Base-by-base conservation (phyloP, 1,140 invertebrate genomes). In the Ectropis grisescens region DNA sequence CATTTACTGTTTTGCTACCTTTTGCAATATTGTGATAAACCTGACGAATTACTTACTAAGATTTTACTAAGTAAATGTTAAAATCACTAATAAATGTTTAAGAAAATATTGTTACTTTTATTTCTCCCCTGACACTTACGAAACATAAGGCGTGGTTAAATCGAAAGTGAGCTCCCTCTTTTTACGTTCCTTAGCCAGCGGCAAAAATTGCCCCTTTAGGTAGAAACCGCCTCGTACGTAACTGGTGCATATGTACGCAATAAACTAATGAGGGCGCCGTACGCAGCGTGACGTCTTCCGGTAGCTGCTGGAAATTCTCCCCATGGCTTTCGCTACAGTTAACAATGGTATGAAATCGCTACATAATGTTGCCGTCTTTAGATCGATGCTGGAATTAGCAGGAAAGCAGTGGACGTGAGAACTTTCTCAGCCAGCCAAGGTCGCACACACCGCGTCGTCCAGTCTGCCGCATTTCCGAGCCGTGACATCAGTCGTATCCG, bases 131-230 rank as follows among this genome's bases (percentile, higher is more conserved):
- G n/a, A n/a, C n/a, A n/a, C n/a, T n/a, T n/a, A n/a, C n/a, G n/a
- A 59, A 49, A 39, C 53, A 52, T 57, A 58, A 65, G 68, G 64
- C 68, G 65, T 69, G 64, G 68, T 58, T 48, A 41, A 38, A 47
- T 44, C 41, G 46, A 54, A 50, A 58, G 34, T 41, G 34, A 41
- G 42, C 53, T 55, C 59, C 64, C 64, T 62, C 41, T 50, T 67
- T 61, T 48, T 41, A 46, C 47, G 45, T 41, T 46, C 38, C 29
- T 48, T 24, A 24, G 41, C 50, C 57, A 46, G 58, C 50, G 51
- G 54, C 46, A 44, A 56, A 60, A 64, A 59, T 66, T 59, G 50
- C 51, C 64, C 61, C 58, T 59, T 54, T 68, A 39, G 35, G 33
- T 41, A 26, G 25, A 47, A 55, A 47, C 34, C 28, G 43, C 46